Base-by-base conservation (phyloP, 2,113 vertebrate species). In the Bujurquina vittata region DNA sequence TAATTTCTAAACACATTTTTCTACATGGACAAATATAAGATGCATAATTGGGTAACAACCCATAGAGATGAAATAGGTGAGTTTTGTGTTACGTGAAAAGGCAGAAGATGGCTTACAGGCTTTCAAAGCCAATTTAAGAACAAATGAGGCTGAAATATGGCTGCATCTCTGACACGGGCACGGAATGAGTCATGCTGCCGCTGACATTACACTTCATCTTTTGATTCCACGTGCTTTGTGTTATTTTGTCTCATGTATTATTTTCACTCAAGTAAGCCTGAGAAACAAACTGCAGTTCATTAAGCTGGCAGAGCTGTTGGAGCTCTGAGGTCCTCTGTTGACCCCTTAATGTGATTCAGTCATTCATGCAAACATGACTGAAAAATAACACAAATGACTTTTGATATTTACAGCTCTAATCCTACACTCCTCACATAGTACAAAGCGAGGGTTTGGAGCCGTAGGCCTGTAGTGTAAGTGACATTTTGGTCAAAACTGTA, bases 61-160 rank as follows among this genome's bases (percentile, higher is more conserved):
- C 22, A 20, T 12, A 17, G 2, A 33, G 17, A 75, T 49, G 17
- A 80, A 73, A 37, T 17, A 17, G 63, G 18, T 74, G 22, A 49
- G 4, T 23, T 57, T 26, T 8, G 40, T 60, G 23, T 59, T 43
- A 57, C 4, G 46, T 22, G 65, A 75, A 49, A 20, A 74, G 33
- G 49, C 40, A 33, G 23, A 37, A 35, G 20, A 65, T 49, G 12
- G 20, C 4, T 72, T 55, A 15, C 75, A 76, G 9, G 5, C 26
- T 84, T 63, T 81, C n/a, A 18, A 87, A 80, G 14, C n/a, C 31
- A 77, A 29, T 77, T 77, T n/a, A 35, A 74, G 37, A 65, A 60
- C 14, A 18, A 18, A 63, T 46, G 3, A 79, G 52, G 35, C 18
- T 62, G 69, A 18, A 15, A 14, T 33, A 10, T 75, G 46, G 58